Evolutionary conservation across 2,797 vertebrate species (phyloP), one percentile per base, ranked within the genome.

Genomic region (Leptodactylus fallax): DNA sequence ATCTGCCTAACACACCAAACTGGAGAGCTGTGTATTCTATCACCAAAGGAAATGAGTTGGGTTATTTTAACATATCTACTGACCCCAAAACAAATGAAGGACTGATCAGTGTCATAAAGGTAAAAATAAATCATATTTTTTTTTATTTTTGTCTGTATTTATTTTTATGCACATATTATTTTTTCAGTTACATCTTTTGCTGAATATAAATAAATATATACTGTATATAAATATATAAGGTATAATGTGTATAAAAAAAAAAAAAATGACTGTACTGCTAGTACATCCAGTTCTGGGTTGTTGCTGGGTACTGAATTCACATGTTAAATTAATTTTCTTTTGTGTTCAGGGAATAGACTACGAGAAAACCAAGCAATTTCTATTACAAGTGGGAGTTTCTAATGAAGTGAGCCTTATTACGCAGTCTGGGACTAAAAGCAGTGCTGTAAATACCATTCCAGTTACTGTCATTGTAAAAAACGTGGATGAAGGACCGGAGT

Each of bases 61-160:
- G 91, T 17, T 89, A 95, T 89, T 98, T 98, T 92, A 95, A 95
- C 93, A 95, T 98, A 4, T 95, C 93, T 0, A 96, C 92, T 1
- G 97, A 98, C 88, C 94, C 93, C 63, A 91, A 93, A 21, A 97
- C 96, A 45, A 98, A 99, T 0, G 96, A 97, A 12, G 97, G 95
- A 10, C 91, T 97, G 69, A 88, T 99, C 17, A 96, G 94, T 88
- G 91, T 96, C 65, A 23, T 92, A 16, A 97, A 97, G 95, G 98
- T 98, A 94, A 92, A 74, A 21, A n/a, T 55, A 13, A 9, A 13
- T 74, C 61, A 23, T 49, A 0, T 14, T 63, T 58, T 0, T 23
- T 25, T 21, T 7, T n/a, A 8, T 7, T 21, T n/a, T 61, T 23
- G 11, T 3, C 23, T 16, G n/a, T n/a, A 7, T 14, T 74, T 47